Percentiles rank a stretch among this genome's conserved stretches.
Conservation (phyloP, 2,888 invertebrate genomes). For the Drosophila percnosoma region DNA sequence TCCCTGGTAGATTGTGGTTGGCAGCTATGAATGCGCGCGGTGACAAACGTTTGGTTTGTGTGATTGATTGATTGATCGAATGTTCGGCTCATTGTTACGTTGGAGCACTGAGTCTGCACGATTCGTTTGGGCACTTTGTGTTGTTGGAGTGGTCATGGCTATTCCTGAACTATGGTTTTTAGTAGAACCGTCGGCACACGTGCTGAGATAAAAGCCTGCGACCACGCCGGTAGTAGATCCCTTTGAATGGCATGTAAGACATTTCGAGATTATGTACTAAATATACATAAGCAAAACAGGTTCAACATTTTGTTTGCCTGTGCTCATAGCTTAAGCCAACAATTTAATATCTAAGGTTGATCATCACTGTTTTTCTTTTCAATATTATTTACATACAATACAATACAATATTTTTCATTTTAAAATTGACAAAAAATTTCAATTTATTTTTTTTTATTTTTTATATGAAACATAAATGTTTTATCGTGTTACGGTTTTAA, state of each 20-base stretch:
- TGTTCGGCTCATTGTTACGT: conserved; percentile 40
- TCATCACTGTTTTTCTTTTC: background rate
- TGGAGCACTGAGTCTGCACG: conserved; percentile 44
- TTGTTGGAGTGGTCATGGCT: conserved; percentile 85
- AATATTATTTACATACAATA: background rate
- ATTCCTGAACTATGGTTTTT: conserved; percentile 84
- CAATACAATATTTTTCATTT: background rate
- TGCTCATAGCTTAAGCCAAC: conserved; percentile 19
- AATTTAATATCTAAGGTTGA: background rate
- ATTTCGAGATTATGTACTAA: conserved; percentile 32
- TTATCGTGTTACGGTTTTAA: background rate
- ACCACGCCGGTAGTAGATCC: conserved; percentile 49
- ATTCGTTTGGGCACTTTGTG: conserved; percentile 83
- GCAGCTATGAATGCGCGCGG: background rate
- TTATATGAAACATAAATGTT: background rate
- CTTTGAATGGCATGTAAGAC: conserved; percentile 61
- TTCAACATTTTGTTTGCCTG: conserved; percentile 2
- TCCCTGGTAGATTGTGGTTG: background rate
- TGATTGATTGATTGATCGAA: conserved; percentile 48
- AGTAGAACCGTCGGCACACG: conserved; percentile 61
- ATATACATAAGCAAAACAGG: conserved; percentile 13
- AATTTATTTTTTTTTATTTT: background rate
- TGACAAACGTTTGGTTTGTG: conserved; percentile 17
- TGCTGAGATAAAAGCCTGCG: conserved; percentile 47
- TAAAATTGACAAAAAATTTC: background rate